Conservation (phyloP, 2,888 invertebrate species). For the Agriopis aurantiaria region DNA sequence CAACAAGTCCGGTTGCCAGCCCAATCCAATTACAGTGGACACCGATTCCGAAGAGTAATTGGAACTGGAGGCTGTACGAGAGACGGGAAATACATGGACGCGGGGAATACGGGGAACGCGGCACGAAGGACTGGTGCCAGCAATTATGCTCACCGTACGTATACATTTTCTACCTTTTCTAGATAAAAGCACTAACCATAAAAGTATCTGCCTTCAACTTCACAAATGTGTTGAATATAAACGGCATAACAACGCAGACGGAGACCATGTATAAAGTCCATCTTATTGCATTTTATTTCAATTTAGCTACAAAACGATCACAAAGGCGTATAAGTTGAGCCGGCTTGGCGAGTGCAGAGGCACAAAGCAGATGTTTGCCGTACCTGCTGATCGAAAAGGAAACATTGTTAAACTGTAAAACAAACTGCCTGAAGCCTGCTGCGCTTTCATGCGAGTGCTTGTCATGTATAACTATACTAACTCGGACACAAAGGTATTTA, state of each 20-base stretch:
- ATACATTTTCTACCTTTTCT: conserved; percentile 19
- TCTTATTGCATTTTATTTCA: conserved; percentile 32
- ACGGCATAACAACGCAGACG: conserved; percentile 4
- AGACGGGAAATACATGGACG: conserved; percentile 73
- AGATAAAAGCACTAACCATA: not conserved
- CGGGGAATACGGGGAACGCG: conserved; percentile 49
- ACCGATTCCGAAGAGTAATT: conserved; percentile 86
- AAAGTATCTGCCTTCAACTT: not conserved
- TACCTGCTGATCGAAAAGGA: conserved; percentile 73
- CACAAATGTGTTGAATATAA: conserved; percentile 1
- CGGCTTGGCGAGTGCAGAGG: conserved; percentile 54
- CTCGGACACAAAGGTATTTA: conserved; percentile 55
- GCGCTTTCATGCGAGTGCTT: conserved; percentile 59
- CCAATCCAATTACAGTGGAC: conserved; percentile 86
- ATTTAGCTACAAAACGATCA: conserved; percentile 50
- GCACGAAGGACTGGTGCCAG: conserved; percentile 57
- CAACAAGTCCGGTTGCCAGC: conserved; percentile 84
- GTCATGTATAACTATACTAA: conserved; percentile 49
- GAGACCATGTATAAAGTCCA: not conserved
- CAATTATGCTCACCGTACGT: conserved; percentile 28
- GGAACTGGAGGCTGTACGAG: conserved; percentile 76
- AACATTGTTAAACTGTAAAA: conserved; percentile 81
- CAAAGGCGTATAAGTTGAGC: conserved; percentile 62
- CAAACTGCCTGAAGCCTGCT: conserved; percentile 70
- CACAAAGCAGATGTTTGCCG: conserved; percentile 71